phyloP scores from a whole-genome alignment of 2,888 invertebrate species.

The Drosophila cognata region DNA sequence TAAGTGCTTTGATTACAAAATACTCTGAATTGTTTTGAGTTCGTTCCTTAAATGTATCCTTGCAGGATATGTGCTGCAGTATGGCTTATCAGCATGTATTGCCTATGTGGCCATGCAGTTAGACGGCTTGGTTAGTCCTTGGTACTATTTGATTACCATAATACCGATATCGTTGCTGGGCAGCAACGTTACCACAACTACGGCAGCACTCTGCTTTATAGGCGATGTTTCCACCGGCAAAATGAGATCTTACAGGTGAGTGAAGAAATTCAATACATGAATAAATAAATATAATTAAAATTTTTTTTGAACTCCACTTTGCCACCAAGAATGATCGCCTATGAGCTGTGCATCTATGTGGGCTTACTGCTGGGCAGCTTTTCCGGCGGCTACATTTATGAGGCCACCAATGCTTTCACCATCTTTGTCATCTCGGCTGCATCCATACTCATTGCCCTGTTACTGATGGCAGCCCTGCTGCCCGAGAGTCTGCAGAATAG shows the following conservation, averaged over 20 bases:
- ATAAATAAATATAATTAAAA: neutral
- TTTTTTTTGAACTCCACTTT: neutral
- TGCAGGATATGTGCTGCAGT: constrained; percentile 79
- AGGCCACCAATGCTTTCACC: constrained; percentile 72
- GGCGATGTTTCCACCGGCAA: constrained; percentile 87
- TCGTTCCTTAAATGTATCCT: neutral
- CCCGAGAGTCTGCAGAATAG: constrained; percentile 75
- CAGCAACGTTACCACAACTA: constrained; percentile 87
- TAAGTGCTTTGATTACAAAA: neutral
- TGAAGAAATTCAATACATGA: accelerated
- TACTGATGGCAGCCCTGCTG: constrained; percentile 68
- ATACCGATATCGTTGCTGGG: constrained; percentile 87
- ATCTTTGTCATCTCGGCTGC: constrained; percentile 78
- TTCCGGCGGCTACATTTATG: constrained; percentile 87
- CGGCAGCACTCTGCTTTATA: constrained; percentile 88
- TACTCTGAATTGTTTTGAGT: neutral
- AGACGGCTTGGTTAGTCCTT: constrained; percentile 74
- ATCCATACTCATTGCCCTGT: constrained; percentile 60
- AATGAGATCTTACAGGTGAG: constrained; percentile 88
- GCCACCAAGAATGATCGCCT: constrained; percentile 86
- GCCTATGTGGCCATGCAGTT: constrained; percentile 60
- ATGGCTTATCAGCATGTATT: constrained; percentile 68
- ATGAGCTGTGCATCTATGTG: constrained; percentile 87
- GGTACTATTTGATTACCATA: constrained; percentile 86
- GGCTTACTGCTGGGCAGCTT: constrained; percentile 88